A percentile compares a stretch with the other conserved stretches of the same genome.
phyloP scores from a whole-genome alignment of 2,888 invertebrate genomes.

The Luffia ferchaultella region DNA sequence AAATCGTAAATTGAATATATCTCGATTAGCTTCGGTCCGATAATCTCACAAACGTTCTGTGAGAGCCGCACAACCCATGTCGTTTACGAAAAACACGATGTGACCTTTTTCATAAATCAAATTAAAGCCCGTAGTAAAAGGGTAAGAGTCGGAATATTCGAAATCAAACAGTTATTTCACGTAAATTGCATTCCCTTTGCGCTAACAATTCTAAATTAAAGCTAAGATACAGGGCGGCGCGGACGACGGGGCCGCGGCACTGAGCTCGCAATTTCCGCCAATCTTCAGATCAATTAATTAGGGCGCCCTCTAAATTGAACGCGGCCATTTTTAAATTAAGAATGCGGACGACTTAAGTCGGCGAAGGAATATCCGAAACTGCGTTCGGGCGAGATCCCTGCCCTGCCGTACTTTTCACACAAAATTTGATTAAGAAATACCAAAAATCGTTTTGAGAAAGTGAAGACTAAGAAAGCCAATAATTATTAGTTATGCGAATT shows the following conservation, averaged over 20 bases:
- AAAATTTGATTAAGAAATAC: too few species aligned
- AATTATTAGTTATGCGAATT: background rate
- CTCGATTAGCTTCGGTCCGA: background rate
- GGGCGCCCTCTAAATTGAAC: conserved; percentile 47
- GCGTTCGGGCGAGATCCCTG: conserved; percentile 8
- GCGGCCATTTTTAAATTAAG: conserved; percentile 34
- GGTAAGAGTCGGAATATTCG: conserved; percentile 36
- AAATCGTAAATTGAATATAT: background rate
- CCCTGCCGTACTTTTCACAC: too few species aligned
- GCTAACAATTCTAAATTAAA: conserved; percentile 64
- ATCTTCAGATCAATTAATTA: conserved; percentile 63
- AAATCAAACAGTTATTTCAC: conserved; percentile 63
- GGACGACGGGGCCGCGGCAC: conserved; percentile 13
- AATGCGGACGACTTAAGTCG: conserved; percentile 17
- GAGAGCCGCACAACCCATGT: conserved; percentile 12
- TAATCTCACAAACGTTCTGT: background rate
- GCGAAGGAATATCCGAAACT: conserved; percentile 17
- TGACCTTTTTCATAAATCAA: conserved; percentile 30
- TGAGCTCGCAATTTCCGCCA: conserved; percentile 43
- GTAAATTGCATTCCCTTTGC: conserved; percentile 62
- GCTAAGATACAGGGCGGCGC: conserved; percentile 47
- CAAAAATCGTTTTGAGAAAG: too few species aligned
- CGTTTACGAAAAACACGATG: conserved; percentile 16
- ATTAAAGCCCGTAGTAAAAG: conserved; percentile 29
- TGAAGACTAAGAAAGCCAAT: too few species aligned